Evolutionary conservation across 2,888 invertebrate species (phyloP), one percentile per base, ranked within the genome.

Genomic region (Megamerina dolium): DNA sequence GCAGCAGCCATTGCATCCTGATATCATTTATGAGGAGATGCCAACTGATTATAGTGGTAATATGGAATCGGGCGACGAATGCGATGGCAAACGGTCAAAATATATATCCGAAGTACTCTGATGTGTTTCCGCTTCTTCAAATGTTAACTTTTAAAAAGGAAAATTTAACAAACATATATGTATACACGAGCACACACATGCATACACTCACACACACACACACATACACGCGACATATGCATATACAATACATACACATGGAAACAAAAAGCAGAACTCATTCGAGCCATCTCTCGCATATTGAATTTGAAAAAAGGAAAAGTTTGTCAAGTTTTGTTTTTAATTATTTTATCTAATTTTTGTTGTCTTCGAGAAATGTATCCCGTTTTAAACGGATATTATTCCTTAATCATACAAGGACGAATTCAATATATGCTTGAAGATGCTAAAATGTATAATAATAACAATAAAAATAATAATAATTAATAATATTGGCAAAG

Each of bases 11-110:
- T 49, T 56, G 41, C 64, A 66, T 57, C 54, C 63, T 39, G 63
- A 60, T 52, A 63, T 67, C 52, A 60, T 64, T 19, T 68, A 66
- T 41, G 68, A 69, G 41, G 70, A 69, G 48, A 52, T 63, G 53
- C 68, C 68, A 41, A 66, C 68, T 20, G 68, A 69, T 49, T 68
- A 66, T 44, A 68, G 64, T 50, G 68, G 66, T 36, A 63, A 64
- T 48, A 66, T 64, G 41, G 56, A 59, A 42, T 58, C 57, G n/a
- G 67, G 66, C 45, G 70, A 70, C 48, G 70, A 70, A 44, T 58
- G 56, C 50, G 68, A 68, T 60, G 51, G 43, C 43, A 73, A 68
- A 58, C 60, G 70, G 50, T 61, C 67, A 49, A 70, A 70, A 59
- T 70, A 66, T 50, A 55, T 63, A 27, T 61, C 65, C 26, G 68